These are phyloP conservation scores for Ips nitidus DNA, from an alignment of 1,140 invertebrate species.

Conservation along the genomic window DNA sequence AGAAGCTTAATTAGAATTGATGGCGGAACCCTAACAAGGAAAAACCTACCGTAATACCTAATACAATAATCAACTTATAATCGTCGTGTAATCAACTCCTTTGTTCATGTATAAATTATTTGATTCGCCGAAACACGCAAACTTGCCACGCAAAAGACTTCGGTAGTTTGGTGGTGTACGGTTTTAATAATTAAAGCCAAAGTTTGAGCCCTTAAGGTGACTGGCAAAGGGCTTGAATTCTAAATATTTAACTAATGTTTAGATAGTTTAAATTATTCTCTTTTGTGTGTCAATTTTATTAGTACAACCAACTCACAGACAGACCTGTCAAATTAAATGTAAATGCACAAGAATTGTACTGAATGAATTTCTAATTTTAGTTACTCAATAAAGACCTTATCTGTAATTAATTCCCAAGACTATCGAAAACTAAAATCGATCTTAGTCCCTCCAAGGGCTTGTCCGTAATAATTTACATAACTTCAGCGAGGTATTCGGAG, in stretches of 20 bases:
- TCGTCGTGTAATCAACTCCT: slow-evolving; percentile 23
- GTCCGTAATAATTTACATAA: slow-evolving; percentile 3
- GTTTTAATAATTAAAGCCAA: slow-evolving; percentile 16
- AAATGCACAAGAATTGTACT: no score
- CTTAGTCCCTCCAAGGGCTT: background rate
- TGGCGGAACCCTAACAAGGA: slow-evolving; percentile 6
- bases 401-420: no score
- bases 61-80: slow-evolving; percentile 28
- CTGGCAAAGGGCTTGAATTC: no score
- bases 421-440: no score
- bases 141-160: slow-evolving; percentile 12
- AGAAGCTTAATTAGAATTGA: slow-evolving; percentile 18
- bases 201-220: background rate
- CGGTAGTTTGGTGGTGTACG: slow-evolving; percentile 7
- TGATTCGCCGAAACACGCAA: slow-evolving; percentile 14
- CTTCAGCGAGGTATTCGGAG: background rate
- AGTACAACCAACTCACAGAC: no score
- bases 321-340: no score
- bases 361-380: no score
- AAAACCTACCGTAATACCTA: slow-evolving; percentile 13
- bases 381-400: no score
- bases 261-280: no score
- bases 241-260: no score
- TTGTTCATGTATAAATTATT: slow-evolving; percentile 29
- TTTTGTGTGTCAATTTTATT: no score